Base-by-base conservation (phyloP, 2,113 vertebrate species). In the Telmatochromis brachygnathus region DNA sequence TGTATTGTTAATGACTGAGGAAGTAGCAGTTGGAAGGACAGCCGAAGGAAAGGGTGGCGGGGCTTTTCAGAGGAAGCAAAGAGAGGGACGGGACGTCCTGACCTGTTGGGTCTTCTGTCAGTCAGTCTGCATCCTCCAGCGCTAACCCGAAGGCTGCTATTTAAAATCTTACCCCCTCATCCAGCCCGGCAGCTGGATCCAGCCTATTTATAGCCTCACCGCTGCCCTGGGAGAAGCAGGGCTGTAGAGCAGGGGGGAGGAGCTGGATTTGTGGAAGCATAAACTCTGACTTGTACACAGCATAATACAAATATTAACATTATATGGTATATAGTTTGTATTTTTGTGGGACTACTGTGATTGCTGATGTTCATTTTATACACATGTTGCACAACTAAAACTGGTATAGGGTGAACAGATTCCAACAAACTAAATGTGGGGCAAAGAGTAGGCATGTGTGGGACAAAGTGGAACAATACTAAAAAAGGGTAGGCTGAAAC, bases 141-240 rank as follows among this genome's bases (percentile, higher is more conserved):
- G 81, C 30, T 86, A 86, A 92, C 92, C 90, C 82, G 23, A 60
- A 88, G 85, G 86, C 79, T 84, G 39, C 88, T 87, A 60, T 92
- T 93, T 92, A 81, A 81, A 90, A 88, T 51, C 85, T 49, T 33
- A 58, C 82, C 89, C 92, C 79, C 12, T 83, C 68, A 79, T 89
- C 88, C 90, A 92, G 89, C 91, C 92, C 91, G 84, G 91, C 94
- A 95, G 93, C 92, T 95, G 95, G 92, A 94, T 83, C 21, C 56
- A 14, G 53, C 28, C 93, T 95, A 95, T 95, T 94, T 94, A 92
- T 94, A 95, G 90, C 21, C 21, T 26, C 91, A 94, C 88, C 89
- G 2, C 93, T 93, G 91, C 83, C 91, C 87, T 58, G 87, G 65
- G 87, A 93, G 88, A 90, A 88, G 81, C 68, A 84, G 37, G 89